Evolutionary conservation across 2,888 invertebrate species (phyloP).

Genomic region (Pediacus dermestoides): DNA sequence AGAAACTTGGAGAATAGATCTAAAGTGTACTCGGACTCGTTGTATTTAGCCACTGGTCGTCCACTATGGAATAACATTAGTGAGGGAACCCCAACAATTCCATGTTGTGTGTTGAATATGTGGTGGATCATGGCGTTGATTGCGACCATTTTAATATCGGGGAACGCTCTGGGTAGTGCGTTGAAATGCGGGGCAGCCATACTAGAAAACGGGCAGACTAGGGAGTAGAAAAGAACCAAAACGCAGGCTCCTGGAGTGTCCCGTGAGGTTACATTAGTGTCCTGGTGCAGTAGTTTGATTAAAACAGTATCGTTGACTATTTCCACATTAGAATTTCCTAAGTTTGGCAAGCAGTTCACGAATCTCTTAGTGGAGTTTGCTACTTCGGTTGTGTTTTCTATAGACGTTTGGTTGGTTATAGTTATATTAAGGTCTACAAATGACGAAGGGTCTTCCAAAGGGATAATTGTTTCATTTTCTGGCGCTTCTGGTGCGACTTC

Average conservation of each 20-base stretch:
- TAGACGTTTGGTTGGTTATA: too few relatives aligned
- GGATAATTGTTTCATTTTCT: too few relatives aligned
- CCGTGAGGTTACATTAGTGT: conserved; percentile 62
- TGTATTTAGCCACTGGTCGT: conserved; percentile 78
- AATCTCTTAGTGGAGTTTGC: conserved; percentile 34
- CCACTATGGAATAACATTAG: conserved; percentile 87
- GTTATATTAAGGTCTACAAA: too few relatives aligned
- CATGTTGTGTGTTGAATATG: conserved; percentile 85
- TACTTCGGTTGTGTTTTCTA: neutral
- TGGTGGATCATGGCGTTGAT: conserved; percentile 83
- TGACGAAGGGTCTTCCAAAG: too few relatives aligned
- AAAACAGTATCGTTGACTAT: conserved; percentile 69
- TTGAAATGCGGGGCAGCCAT: conserved; percentile 88
- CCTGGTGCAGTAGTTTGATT: conserved; percentile 62
- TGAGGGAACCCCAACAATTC: conserved; percentile 87
- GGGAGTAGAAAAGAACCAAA: conserved; percentile 83
- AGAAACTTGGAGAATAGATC: conserved; percentile 77
- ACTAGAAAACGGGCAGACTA: conserved; percentile 86
- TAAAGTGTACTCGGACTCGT: conserved; percentile 75
- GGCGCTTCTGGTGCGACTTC: too few relatives aligned
- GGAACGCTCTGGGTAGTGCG: conserved; percentile 82
- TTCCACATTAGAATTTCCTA: conserved; percentile 52
- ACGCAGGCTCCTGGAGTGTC: conserved; percentile 66
- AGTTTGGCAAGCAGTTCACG: conserved; percentile 40
- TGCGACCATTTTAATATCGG: conserved; percentile 81